Evolutionary conservation across 2,113 vertebrate species (phyloP).

Genomic region (Eurystomus gularis): DNA sequence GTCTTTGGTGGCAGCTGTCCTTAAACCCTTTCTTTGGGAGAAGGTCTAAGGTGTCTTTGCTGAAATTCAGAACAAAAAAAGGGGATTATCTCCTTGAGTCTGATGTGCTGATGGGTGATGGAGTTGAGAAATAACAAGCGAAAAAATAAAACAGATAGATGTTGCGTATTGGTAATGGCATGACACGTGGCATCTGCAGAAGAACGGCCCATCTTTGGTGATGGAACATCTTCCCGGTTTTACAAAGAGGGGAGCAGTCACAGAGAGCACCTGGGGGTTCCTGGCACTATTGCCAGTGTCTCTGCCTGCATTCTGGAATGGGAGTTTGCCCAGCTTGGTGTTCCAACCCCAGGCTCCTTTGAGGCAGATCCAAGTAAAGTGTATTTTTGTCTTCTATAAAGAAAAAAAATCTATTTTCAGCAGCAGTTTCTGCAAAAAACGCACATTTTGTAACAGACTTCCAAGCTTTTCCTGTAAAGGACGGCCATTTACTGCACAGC

Average conservation of each 20-base stretch:
- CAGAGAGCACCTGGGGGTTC: neutral
- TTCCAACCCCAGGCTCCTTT: neutral
- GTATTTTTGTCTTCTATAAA: neutral
- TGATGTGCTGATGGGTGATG: neutral
- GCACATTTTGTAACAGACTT: neutral
- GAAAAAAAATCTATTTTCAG: neutral
- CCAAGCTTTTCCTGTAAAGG: neutral
- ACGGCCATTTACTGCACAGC: fast-evolving
- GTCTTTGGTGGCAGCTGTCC: neutral
- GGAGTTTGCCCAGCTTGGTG: neutral
- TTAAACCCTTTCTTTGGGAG: neutral
- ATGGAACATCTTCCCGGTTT: fast-evolving
- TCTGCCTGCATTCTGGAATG: neutral
- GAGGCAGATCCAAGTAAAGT: neutral
- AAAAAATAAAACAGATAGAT: neutral
- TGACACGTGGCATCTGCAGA: fast-evolving
- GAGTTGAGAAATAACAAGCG: neutral
- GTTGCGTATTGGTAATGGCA: fast-evolving
- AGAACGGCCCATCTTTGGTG: fast-evolving
- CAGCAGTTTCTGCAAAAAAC: neutral
- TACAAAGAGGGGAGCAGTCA: no score
- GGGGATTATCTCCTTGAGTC: neutral
- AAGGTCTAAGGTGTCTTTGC: neutral
- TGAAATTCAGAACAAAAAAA: neutral
- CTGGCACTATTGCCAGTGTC: no score